A percentile compares a stretch with the other conserved stretches of the same genome.
Conservation (phyloP, 2,888 invertebrate genomes). For the Eulithis prunata region DNA sequence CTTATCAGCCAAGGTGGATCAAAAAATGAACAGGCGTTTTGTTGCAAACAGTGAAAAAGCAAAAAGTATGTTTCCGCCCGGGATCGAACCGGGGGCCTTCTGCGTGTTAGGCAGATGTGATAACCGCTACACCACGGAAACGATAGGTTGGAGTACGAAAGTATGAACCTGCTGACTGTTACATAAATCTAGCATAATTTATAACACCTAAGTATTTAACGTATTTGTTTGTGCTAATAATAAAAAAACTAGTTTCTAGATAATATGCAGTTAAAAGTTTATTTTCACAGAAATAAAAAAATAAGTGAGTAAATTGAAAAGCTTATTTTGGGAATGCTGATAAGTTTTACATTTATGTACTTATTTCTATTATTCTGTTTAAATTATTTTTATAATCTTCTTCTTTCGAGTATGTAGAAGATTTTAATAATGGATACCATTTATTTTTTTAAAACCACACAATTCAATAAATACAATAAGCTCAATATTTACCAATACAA, state of each 20-base stretch:
- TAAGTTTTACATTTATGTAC: background rate
- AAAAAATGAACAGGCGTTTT: too few species aligned
- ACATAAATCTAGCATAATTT: too few species aligned
- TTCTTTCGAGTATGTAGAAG: too few species aligned
- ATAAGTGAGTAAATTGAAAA: background rate
- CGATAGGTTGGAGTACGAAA: conserved; percentile 43
- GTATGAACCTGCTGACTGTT: background rate
- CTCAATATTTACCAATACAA: background rate
- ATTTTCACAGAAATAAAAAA: background rate
- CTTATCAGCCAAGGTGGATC: too few species aligned
- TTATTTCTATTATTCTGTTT: background rate
- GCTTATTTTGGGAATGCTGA: conserved; percentile 1
- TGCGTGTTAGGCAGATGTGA: conserved; percentile 97
- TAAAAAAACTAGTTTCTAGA: background rate
- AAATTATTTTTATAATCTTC: too few species aligned
- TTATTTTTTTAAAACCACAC: too few species aligned
- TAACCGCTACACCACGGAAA: conserved; percentile 96
- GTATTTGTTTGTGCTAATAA: too few species aligned
- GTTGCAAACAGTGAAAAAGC: conserved; percentile 25
- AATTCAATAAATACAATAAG: background rate
- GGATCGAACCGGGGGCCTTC: conserved; percentile 96
- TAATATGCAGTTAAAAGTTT: background rate
- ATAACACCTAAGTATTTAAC: too few species aligned
- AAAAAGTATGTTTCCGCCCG: conserved; percentile 89
- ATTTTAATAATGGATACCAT: too few species aligned